A percentile compares a stretch with the other conserved stretches of the same genome.
Conservation (phyloP, 2,113 vertebrate genomes). For the Phodopus roborovskii region DNA sequence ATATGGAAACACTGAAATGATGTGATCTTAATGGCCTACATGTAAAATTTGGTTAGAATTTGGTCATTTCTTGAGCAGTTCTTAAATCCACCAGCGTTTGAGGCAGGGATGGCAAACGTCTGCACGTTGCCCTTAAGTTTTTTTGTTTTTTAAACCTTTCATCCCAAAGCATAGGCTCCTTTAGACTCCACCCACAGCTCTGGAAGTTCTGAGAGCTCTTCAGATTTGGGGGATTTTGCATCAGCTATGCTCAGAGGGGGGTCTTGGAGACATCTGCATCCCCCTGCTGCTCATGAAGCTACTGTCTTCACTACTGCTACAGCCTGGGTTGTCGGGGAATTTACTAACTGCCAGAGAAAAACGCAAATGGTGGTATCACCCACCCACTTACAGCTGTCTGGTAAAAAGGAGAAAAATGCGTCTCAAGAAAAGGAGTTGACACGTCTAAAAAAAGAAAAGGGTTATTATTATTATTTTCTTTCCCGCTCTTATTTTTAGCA, state of each 20-base stretch:
- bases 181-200: background rate
- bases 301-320: background rate
- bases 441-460: background rate
- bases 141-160: background rate
- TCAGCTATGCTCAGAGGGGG: too few relatives aligned
- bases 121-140: background rate
- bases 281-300: background rate
- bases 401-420: background rate
- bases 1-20: background rate
- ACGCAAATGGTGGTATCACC: background rate
- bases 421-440: slow-evolving; percentile 24
- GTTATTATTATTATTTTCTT: background rate
- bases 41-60: slow-evolving; percentile 49
- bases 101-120: slow-evolving; percentile 38
- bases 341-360: background rate
- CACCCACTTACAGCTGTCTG: background rate
- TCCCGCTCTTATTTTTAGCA: background rate
- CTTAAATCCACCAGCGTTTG: slow-evolving; percentile 14
- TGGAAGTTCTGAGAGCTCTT: background rate
- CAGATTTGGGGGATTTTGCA: background rate
- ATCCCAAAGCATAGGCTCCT: background rate
- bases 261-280: background rate
- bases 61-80: slow-evolving; percentile 43
- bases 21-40: slow-evolving; percentile 37
- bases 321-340: background rate